phyloP scores from a whole-genome alignment of 2,113 vertebrate species.

The Notothenia coriiceps region DNA sequence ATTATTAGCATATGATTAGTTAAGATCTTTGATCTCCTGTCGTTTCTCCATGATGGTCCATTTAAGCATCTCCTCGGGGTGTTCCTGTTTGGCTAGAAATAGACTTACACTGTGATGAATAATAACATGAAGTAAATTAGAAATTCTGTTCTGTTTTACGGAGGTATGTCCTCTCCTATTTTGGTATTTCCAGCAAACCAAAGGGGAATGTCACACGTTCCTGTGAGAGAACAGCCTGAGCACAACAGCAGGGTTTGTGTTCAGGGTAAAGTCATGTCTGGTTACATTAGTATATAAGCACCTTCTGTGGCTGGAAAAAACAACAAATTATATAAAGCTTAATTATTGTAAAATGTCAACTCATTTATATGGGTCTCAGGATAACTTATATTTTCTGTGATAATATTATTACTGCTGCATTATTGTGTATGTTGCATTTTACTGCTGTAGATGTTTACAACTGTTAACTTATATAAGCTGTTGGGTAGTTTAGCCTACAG shows the following conservation, averaged over 20 bases:
- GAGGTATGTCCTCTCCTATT: constrained; percentile 19
- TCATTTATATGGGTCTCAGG: neutral
- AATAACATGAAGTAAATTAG: neutral
- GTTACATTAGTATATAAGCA: neutral
- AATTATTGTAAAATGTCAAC: neutral
- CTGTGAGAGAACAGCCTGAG: constrained; percentile 43
- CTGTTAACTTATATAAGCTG: too few relatives aligned
- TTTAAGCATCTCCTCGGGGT: neutral
- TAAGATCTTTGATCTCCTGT: neutral
- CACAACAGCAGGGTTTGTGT: constrained; percentile 18
- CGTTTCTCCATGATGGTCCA: neutral
- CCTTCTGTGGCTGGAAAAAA: too few relatives aligned
- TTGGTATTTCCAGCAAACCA: constrained; percentile 52
- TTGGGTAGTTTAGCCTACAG: too few relatives aligned
- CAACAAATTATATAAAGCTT: neutral
- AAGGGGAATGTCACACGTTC: constrained; percentile 71
- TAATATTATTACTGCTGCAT: too few relatives aligned
- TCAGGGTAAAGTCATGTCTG: neutral
- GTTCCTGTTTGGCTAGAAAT: neutral
- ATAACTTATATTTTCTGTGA: neutral
- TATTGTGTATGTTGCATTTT: too few relatives aligned
- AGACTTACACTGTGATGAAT: neutral
- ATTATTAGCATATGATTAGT: neutral
- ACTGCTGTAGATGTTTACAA: too few relatives aligned
- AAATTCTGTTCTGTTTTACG: constrained; percentile 4